Evolutionary conservation across 2,797 vertebrate genomes (phyloP), one percentile per base, ranked within the genome.

Genomic region (Luscinia megarhynchos): DNA sequence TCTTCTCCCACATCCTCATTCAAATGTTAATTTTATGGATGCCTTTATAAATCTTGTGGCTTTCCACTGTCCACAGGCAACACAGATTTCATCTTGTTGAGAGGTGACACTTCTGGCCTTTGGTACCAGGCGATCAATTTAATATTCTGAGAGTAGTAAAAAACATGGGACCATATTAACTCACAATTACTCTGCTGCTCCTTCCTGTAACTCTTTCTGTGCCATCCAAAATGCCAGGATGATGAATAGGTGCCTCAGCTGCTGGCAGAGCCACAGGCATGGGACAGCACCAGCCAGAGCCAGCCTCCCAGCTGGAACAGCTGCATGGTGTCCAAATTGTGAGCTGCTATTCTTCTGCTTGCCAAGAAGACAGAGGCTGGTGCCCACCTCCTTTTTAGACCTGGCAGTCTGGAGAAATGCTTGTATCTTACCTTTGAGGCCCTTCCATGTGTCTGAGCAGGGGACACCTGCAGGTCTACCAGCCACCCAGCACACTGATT

Each of bases 51-150:
- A 97, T 97, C 97, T 97, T 95, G 87, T 4, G 32, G 90, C 93
- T 95, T 61, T 91, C 75, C 61, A 74, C 84, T 90, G 61, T 94
- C 94, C 46, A 23, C 18, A 29, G 13, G 85, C 95, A 89, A 94
- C 93, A 58, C 63, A 89, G 95, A 96, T 97, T 97, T 97, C 96
- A 94, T 97, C 95, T 96, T 95, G 94, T 93, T 97, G 97, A 97
- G 96, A 97, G 94, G 95, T 97, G 97, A 96, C 97, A 95, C 90
- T 95, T 95, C 84, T 96, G 95, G 95, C 97, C 97, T 97, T 97
- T 97, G 96, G 94, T 95, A 92, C 84, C 63, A 81, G 90, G 70
- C 96, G 86, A 96, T 97, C 96, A 96, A 93, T 97, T 97, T 96
- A 95, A 97, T 94, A 81, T 63, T 58, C 79, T 41, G 67, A 90